Evolutionary conservation across 35 echinoderm and acorn worm species (phyloP).

Genomic region (Acanthaster planci): DNA sequence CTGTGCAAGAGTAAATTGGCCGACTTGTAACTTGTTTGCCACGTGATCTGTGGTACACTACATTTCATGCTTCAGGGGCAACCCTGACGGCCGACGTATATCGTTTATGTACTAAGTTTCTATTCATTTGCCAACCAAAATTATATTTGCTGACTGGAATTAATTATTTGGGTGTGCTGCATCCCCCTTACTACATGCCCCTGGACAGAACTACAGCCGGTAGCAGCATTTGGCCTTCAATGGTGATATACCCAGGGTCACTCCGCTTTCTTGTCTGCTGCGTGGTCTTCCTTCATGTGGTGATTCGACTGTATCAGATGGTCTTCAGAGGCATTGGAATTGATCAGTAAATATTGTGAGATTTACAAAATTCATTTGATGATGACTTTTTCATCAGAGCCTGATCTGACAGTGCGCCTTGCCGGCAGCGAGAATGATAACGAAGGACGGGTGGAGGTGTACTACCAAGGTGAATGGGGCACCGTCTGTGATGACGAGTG

Average conservation of each 20-base stretch:
- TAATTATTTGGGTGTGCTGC: too few species aligned
- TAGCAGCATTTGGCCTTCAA: background rate
- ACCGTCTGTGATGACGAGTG: slow-evolving; percentile 29
- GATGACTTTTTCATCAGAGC: background rate
- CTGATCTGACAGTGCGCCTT: slow-evolving; percentile 15
- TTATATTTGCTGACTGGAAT: too few species aligned
- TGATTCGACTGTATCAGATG: background rate
- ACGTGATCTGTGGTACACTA: too few species aligned
- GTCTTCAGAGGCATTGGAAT: background rate
- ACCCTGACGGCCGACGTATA: too few species aligned
- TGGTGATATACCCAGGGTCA: background rate
- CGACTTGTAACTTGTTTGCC: too few species aligned
- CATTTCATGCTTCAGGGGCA: too few species aligned
- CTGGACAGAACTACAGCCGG: too few species aligned
- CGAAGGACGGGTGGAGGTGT: slow-evolving; percentile 28
- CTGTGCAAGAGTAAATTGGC: too few species aligned
- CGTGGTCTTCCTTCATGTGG: background rate
- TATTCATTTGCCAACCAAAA: too few species aligned
- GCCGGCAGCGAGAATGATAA: background rate
- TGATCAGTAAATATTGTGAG: background rate
- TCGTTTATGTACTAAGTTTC: too few species aligned
- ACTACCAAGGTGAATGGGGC: slow-evolving; percentile 11
- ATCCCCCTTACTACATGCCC: too few species aligned
- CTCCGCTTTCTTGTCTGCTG: background rate
- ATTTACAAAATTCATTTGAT: background rate